phyloP scores from a whole-genome alignment of 2,113 vertebrate species.

The Bos indicus region DNA sequence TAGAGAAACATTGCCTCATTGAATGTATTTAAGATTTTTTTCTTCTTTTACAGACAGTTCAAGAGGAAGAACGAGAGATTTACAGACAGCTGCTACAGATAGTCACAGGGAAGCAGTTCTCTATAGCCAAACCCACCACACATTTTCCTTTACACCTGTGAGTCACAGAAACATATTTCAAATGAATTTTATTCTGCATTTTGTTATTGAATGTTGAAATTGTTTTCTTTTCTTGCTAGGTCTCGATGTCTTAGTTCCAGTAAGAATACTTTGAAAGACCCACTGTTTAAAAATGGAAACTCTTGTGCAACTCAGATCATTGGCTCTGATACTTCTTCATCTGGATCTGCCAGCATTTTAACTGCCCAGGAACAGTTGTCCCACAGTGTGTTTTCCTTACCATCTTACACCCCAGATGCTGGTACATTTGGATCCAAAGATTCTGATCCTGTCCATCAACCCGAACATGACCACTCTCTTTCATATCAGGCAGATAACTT shows the following conservation, averaged over 20 bases:
- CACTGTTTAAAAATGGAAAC: conserved; percentile 69
- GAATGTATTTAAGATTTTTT: conserved; percentile 6
- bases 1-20: conserved; percentile 11
- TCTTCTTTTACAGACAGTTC: conserved; percentile 83
- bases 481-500: conserved; percentile 56
- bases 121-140: conserved; percentile 75
- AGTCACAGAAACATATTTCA: conserved; percentile 64
- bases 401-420: conserved; percentile 1
- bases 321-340: conserved; percentile 63
- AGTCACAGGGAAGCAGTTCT: conserved; percentile 86
- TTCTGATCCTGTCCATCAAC: conserved; percentile 46
- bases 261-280: conserved; percentile 70
- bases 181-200: conserved; percentile 15
- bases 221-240: conserved; percentile 27
- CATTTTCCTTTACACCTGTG: conserved; percentile 79
- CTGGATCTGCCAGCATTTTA: conserved; percentile 43
- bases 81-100: conserved; percentile 93
- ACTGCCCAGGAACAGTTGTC: conserved; percentile 47
- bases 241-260: conserved; percentile 77
- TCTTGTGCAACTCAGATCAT: conserved; percentile 62
- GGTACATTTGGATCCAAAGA: conserved; percentile 59
- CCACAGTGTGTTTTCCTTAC: conserved; percentile 39
- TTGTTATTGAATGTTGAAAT: conserved; percentile 37
- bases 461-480: conserved; percentile 31
- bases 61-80: conserved; percentile 92